Percentiles rank a stretch among this genome's conserved stretches.
Evolutionary conservation across 64 coral and sea anemone species (phyloP).

Genomic region (Anthopleura sola): DNA sequence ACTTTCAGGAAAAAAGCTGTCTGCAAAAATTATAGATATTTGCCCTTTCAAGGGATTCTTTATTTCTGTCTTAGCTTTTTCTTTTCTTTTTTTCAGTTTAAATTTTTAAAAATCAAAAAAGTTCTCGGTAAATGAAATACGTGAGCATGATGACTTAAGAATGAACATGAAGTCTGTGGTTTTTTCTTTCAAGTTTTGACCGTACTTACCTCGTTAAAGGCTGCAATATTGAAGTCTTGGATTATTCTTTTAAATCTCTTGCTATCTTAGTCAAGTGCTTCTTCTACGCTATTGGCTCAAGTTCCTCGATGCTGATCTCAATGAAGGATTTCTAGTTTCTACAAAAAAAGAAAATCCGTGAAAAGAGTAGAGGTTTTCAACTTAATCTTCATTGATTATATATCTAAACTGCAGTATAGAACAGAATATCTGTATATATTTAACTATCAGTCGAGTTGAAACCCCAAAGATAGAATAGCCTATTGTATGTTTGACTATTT

Average conservation of each 20-base stretch:
- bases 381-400: no score
- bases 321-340: neutral
- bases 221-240: neutral
- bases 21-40: neutral
- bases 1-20: neutral
- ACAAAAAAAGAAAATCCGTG: neutral
- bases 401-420: no score
- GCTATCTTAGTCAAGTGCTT: neutral
- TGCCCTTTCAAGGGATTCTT: neutral
- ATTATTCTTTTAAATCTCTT: neutral
- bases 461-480: no score
- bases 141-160: neutral
- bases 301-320: neutral
- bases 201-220: neutral
- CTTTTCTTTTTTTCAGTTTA: neutral
- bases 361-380: neutral
- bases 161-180: neutral
- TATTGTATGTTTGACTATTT: no score
- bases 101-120: neutral
- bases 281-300: neutral
- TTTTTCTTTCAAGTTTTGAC: neutral
- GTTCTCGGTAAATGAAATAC: no score
- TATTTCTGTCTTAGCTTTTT: no score
- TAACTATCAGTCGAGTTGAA: no score
- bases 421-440: no score